Evolutionary conservation across 2,888 invertebrate genomes (phyloP).

Genomic region (Acleris sparsana): DNA sequence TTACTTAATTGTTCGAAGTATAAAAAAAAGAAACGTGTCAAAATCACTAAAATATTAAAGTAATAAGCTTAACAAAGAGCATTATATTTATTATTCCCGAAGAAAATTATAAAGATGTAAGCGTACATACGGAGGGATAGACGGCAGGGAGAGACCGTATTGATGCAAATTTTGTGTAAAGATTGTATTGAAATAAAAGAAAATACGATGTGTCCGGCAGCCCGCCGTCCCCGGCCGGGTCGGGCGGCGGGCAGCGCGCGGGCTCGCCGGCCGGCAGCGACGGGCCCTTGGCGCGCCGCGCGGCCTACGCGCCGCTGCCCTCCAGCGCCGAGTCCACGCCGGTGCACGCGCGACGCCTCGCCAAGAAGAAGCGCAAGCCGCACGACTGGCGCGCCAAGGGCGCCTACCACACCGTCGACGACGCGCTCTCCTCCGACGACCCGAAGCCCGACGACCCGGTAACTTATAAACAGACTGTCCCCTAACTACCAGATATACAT

Average conservation of each 20-base stretch:
- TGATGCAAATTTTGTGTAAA: no score
- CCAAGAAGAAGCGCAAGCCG: conserved; percentile 73
- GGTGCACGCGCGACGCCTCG: conserved; percentile 73
- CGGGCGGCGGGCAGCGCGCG: not conserved
- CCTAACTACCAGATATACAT: no score
- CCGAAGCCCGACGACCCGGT: conserved; percentile 38
- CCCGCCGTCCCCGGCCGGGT: not conserved
- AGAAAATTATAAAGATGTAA: no score
- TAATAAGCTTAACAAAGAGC: no score
- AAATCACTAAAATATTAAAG: no score
- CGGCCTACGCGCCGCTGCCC: conserved; percentile 40
- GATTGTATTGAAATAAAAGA: no score
- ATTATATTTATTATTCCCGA: no score
- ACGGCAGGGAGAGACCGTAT: no score
- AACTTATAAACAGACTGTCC: no score
- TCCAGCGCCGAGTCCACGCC: conserved; percentile 77
- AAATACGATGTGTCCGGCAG: not conserved
- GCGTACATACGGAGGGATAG: no score
- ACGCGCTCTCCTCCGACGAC: conserved; percentile 70
- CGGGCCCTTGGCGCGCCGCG: conserved; percentile 52
- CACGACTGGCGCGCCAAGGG: conserved; percentile 77
- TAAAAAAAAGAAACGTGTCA: no score
- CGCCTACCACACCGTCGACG: conserved; percentile 70
- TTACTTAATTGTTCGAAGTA: no score
- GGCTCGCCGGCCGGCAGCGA: conserved; percentile 20